Evolutionary conservation across 2,888 invertebrate genomes (phyloP).

Genomic region (Molorchus minor): DNA sequence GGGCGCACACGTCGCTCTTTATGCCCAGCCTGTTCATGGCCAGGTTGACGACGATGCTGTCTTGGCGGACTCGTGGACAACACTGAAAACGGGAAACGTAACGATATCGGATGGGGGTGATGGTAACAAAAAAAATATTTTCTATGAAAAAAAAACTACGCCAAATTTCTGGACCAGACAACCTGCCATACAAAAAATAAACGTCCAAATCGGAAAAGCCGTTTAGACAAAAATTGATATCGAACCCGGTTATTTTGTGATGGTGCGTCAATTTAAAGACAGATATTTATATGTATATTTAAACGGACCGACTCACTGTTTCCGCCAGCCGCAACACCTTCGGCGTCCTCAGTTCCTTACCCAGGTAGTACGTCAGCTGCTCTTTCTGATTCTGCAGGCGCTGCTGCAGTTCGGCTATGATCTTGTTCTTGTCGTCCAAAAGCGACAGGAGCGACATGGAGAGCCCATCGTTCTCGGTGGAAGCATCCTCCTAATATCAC

Average conservation of each 20-base stretch:
- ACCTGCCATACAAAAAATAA: no score
- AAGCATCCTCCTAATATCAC: neutral
- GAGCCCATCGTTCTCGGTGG: conserved; percentile 7
- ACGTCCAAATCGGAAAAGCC: no score
- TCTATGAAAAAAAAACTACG: neutral
- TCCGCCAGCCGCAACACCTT: conserved; percentile 49
- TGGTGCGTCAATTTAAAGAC: no score
- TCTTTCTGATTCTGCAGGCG: conserved; percentile 54
- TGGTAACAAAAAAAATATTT: conserved; percentile 4
- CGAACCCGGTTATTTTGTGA: neutral
- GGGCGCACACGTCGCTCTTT: conserved; percentile 47
- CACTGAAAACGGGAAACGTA: conserved; percentile 47
- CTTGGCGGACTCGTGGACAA: conserved; percentile 43
- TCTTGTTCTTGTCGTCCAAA: conserved; percentile 54
- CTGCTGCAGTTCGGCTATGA: conserved; percentile 47
- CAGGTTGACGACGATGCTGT: conserved; percentile 51
- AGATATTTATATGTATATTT: no score
- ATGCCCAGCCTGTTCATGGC: conserved; percentile 51
- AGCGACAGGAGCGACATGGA: conserved; percentile 42
- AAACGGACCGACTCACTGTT: conserved; percentile 42
- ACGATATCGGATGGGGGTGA: conserved; percentile 16
- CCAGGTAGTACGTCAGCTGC: conserved; percentile 54
- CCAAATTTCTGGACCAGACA: neutral
- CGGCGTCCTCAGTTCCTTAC: conserved; percentile 43
- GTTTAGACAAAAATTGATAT: neutral